Evolutionary conservation across 2,797 vertebrate genomes (phyloP), one percentile per base, ranked within the genome.

Genomic region (Acipenser transmontanus): DNA sequence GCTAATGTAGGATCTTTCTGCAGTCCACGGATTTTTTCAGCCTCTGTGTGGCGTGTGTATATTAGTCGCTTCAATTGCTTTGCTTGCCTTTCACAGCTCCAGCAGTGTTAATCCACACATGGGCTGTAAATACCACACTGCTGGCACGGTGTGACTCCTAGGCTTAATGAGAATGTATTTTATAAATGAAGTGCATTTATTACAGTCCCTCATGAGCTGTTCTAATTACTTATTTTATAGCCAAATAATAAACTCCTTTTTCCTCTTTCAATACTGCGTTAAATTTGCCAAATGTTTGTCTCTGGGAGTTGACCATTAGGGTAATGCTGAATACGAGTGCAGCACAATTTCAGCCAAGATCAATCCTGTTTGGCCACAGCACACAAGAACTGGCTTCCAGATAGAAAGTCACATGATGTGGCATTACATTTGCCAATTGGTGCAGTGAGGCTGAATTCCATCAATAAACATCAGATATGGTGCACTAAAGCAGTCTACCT

Each of bases 301-400:
- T n/a, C 62, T 61, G 68, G 63, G 63, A 70, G 47, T 47, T 50
- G 47, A 61, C 65, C 65, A 51, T 63, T 63, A 59, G 47, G 64
- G 49, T 66, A 66, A 63, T 63, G 60, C n/a, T 6, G 47, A 65
- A 49, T 60, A 63, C 50, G 50, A 59, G 52, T 61, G 9, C 13
- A 49, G 63, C 8, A 10, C 17, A 65, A 60, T 47, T 48, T 8
- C 48, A 49, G 12, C 69, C 60, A 17, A 14, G 14, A 64, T 20
- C 49, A 6, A 14, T 49, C 61, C 52, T 50, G 6, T 34, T 14
- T 8, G 2, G 34, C 52, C 57, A 6, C 34, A 34, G 34, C 34
- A 34, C 34, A 34, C 34, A 34, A 34, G 4, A 34, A 34, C 34
- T 34, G 34, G 34, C 4, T 34, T 34, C 34, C 34, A 34, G 34